A percentile compares a stretch with the other conserved stretches of the same genome.
Conservation (phyloP, 1,140 invertebrate species). For the Parapsyche elsis region DNA sequence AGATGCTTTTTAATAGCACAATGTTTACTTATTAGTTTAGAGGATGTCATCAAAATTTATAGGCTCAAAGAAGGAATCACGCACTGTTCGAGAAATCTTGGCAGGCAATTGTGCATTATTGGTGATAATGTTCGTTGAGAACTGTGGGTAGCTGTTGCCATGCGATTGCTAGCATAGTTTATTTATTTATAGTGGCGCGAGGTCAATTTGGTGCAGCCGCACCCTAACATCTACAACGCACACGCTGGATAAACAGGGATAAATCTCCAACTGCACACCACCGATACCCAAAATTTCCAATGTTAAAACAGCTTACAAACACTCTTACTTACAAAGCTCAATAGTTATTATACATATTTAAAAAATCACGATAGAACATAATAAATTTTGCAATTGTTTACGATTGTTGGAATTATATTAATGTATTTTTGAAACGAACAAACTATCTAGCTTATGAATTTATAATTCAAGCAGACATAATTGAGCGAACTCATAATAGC, state of each 20-base stretch:
- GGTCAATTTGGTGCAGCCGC: slow-evolving; percentile 1
- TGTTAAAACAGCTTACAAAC: too few relatives aligned
- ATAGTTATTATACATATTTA: too few relatives aligned
- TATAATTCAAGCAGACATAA: background rate
- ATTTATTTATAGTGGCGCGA: slow-evolving; percentile 31
- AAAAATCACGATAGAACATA: too few relatives aligned
- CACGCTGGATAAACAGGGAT: background rate
- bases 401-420: too few relatives aligned
- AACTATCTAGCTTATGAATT: too few relatives aligned
- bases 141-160: background rate
- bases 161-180: slow-evolving; percentile 6
- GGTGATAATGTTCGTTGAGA: slow-evolving; percentile 3
- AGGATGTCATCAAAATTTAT: too few relatives aligned
- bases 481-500: background rate
- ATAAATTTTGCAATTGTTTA: too few relatives aligned
- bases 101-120: background rate
- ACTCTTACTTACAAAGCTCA: too few relatives aligned
- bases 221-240: background rate
- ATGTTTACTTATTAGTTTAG: too few relatives aligned
- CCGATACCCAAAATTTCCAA: background rate
- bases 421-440: too few relatives aligned
- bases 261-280: background rate
- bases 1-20: too few relatives aligned
- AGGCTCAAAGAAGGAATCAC: background rate
- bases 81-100: background rate